Percentiles rank a stretch among this genome's conserved stretches.
phyloP scores from a whole-genome alignment of 2,797 vertebrate genomes.

The Clarias platycephalus region DNA sequence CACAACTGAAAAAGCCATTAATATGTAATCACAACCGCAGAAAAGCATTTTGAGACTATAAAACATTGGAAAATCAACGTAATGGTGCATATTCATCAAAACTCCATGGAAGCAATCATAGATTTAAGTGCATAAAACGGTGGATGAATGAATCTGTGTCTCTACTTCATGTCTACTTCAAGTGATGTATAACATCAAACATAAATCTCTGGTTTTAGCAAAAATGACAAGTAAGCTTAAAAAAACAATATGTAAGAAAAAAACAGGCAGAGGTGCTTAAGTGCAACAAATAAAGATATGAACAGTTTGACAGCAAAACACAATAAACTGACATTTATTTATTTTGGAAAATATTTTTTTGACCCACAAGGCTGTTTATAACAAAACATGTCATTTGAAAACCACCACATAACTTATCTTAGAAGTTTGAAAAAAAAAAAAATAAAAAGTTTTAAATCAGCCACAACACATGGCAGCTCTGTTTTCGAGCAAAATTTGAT shows the following conservation, averaged over 20 bases:
- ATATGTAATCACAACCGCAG: conserved; percentile 22
- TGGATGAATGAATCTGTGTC: background rate
- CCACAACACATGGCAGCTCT: no score
- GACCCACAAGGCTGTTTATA: no score
- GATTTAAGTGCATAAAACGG: background rate
- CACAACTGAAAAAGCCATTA: conserved; percentile 34
- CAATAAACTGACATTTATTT: no score
- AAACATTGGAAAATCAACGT: conserved; percentile 19
- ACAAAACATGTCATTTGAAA: no score
- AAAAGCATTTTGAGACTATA: conserved; percentile 8
- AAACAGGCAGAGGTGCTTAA: background rate
- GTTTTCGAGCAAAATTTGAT: no score
- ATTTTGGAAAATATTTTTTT: no score
- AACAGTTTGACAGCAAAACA: no score
- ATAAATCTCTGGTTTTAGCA: background rate
- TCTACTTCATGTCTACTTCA: background rate
- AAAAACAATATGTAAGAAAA: background rate
- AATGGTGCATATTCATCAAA: conserved; percentile 18
- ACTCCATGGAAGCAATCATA: conserved; percentile 5
- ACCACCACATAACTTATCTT: no score
- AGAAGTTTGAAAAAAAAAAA: no score
- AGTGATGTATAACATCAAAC: background rate
- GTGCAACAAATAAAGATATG: background rate
- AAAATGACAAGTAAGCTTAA: background rate
- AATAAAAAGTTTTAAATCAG: no score